A percentile compares a stretch with the other conserved stretches of the same genome.
Conservation (phyloP, 2,113 vertebrate genomes). For the Anser cygnoides region DNA sequence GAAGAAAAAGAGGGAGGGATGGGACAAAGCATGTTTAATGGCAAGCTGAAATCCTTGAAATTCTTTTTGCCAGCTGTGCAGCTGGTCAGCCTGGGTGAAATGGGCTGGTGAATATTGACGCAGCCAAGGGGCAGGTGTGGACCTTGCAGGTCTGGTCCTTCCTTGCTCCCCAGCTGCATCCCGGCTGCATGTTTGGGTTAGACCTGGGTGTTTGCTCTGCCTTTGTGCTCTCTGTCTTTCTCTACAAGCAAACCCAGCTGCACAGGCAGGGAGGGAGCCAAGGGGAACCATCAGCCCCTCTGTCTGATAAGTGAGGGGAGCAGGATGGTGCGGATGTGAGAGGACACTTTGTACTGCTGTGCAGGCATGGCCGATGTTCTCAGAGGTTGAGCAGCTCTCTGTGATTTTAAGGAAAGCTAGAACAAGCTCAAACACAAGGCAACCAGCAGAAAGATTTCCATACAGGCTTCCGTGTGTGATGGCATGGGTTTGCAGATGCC, state of each 20-base stretch:
- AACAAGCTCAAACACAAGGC: neutral
- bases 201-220: neutral
- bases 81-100: neutral
- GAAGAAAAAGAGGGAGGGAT: neutral
- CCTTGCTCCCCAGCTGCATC: neutral
- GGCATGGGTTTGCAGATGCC: neutral
- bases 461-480: neutral
- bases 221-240: neutral
- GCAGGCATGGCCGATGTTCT: neutral
- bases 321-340: accelerated
- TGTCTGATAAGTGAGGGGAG: neutral
- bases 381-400: neutral
- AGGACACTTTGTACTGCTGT: neutral
- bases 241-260: neutral
- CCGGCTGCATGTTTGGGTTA: neutral
- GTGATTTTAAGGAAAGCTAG: neutral
- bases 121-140: neutral
- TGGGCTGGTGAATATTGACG: neutral
- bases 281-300: neutral
- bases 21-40: neutral
- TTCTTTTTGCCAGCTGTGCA: neutral
- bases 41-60: neutral
- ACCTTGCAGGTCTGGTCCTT: neutral
- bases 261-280: neutral
- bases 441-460: neutral